Evolutionary conservation across 2,797 vertebrate genomes (phyloP).

Genomic region (Calcarius lapponicus): DNA sequence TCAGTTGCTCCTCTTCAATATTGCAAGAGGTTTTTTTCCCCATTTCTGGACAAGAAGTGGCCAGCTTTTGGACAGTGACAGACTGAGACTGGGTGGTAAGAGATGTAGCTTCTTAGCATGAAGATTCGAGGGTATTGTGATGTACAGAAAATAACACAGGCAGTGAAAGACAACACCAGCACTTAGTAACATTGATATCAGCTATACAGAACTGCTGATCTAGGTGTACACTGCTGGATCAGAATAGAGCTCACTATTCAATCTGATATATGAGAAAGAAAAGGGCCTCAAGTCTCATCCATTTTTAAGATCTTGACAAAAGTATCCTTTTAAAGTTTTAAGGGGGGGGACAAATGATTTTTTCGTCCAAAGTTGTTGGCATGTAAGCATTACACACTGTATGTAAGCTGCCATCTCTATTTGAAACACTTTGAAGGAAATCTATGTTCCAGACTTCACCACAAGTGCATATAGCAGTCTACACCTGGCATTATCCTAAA

Average conservation of each 20-base stretch:
- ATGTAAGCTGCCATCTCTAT: background rate
- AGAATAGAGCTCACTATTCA: background rate
- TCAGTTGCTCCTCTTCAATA: background rate
- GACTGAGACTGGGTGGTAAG: background rate
- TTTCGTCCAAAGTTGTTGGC: background rate
- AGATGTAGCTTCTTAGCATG: background rate
- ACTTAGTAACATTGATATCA: background rate
- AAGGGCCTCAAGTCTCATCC: background rate
- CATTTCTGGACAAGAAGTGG: background rate
- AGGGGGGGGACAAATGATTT: background rate
- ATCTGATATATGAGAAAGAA: background rate
- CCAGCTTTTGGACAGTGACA: background rate
- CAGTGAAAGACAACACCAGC: background rate
- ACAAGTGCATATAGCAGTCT: background rate
- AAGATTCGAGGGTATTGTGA: background rate
- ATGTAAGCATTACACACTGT: accelerated
- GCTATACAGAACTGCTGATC: background rate
- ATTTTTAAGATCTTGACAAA: background rate
- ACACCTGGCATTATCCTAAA: background rate
- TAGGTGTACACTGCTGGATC: background rate
- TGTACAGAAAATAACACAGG: background rate
- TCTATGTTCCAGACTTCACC: background rate
- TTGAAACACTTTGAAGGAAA: background rate
- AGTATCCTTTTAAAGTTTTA: background rate
- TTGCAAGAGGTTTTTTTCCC: accelerated